These are phyloP conservation scores for Morphnarchus princeps DNA, from an alignment of 2,113 vertebrate species.

Conservation along the genomic window DNA sequence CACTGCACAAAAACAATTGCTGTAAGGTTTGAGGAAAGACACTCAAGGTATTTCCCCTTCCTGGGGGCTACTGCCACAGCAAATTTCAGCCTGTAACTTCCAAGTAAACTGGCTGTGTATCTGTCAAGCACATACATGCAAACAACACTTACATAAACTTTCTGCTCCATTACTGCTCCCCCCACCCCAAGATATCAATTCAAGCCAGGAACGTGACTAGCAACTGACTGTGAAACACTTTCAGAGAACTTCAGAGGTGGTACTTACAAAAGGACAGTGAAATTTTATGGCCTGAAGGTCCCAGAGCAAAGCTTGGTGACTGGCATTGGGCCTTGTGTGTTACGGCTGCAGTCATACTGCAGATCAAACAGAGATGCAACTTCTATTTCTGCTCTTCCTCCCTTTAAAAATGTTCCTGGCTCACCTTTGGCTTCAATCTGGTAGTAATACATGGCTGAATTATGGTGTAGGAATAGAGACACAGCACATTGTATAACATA, in stretches of 20 bases:
- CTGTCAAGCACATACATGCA: background rate
- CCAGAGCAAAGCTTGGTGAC: background rate
- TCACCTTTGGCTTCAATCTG: background rate
- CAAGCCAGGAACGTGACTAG: background rate
- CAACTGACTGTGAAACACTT: background rate
- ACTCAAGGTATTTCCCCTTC: background rate
- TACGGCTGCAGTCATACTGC: fast-evolving
- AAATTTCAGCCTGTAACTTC: background rate
- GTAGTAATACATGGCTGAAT: background rate
- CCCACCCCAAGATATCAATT: background rate
- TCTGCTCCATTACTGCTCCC: background rate
- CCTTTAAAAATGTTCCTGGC: background rate
- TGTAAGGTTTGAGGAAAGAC: background rate
- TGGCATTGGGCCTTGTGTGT: fast-evolving
- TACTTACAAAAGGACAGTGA: background rate
- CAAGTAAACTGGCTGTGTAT: background rate
- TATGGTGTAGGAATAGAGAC: background rate
- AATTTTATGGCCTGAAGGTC: background rate
- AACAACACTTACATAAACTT: background rate
- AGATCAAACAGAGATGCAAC: background rate
- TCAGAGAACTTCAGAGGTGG: background rate
- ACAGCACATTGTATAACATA: fast-evolving
- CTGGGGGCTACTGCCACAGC: background rate
- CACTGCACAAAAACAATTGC: background rate
- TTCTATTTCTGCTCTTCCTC: background rate